Evolutionary conservation across 2,113 vertebrate genomes (phyloP).

Genomic region (Caranx melampygus): DNA sequence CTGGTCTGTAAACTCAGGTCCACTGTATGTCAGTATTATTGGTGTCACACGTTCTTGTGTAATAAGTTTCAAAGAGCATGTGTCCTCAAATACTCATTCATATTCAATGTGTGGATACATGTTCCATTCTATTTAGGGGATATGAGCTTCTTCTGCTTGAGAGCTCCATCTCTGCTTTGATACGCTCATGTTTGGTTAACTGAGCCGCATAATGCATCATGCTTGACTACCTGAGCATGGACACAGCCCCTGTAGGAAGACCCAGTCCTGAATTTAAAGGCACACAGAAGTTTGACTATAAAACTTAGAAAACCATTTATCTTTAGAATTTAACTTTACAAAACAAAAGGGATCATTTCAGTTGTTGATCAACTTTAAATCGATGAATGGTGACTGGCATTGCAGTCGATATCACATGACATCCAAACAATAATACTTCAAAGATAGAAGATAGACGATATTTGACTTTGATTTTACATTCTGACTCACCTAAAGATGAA

Average conservation of each 20-base stretch:
- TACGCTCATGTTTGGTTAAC: not conserved
- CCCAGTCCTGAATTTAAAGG: not conserved
- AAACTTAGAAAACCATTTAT: not conserved
- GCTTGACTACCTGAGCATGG: not conserved
- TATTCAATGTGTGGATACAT: not conserved
- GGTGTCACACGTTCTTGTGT: not conserved
- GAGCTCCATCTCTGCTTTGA: not conserved
- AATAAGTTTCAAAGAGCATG: conserved; percentile 3
- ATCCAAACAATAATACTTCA: no score
- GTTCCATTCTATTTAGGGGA: conserved; percentile 17
- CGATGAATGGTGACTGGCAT: no score
- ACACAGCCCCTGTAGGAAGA: not conserved
- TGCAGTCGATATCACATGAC: no score
- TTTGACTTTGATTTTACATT: no score
- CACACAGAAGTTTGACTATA: not conserved
- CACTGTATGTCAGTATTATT: not conserved
- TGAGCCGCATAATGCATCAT: conserved; percentile 3
- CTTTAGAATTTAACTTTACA: not conserved
- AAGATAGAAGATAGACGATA: no score
- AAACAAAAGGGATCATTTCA: not conserved
- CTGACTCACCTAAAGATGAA: no score
- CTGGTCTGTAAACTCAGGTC: not conserved
- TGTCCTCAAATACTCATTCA: not conserved
- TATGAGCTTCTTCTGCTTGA: conserved; percentile 5
- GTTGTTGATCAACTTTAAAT: not conserved